Evolutionary conservation across 35 echinoderm and acorn worm genomes (phyloP).

Genomic region (Nesometra sesokonis): DNA sequence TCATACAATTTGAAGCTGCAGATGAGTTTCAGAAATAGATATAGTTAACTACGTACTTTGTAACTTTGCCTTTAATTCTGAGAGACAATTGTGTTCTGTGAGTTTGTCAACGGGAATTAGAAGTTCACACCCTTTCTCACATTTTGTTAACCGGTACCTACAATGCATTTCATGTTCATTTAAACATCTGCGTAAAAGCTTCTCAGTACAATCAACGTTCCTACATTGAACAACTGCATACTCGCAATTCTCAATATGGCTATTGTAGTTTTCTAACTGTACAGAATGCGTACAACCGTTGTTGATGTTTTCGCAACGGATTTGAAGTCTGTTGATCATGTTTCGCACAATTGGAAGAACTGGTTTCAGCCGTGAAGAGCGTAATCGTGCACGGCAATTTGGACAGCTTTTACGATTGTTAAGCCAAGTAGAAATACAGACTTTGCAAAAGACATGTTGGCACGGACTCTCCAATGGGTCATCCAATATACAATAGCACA

Average conservation of each 20-base stretch:
- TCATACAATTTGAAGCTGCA: too few species aligned
- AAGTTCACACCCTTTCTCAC: slow-evolving; percentile 77
- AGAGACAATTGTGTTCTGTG: slow-evolving; percentile 58
- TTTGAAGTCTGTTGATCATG: slow-evolving; percentile 90
- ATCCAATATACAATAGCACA: slow-evolving; percentile 81
- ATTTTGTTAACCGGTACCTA: slow-evolving; percentile 46
- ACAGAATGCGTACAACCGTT: slow-evolving; percentile 48
- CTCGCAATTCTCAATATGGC: slow-evolving; percentile 56
- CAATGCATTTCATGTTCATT: slow-evolving; percentile 65
- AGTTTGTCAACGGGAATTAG: slow-evolving; percentile 30
- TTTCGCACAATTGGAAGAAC: slow-evolving; percentile 82
- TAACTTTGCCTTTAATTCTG: slow-evolving; percentile 53
- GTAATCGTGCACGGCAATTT: slow-evolving; percentile 62
- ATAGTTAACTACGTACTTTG: slow-evolving; percentile 36
- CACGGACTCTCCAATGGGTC: slow-evolving; percentile 82
- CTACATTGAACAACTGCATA: slow-evolving; percentile 51
- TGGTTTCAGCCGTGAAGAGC: slow-evolving; percentile 63
- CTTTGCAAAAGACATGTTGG: slow-evolving; percentile 48
- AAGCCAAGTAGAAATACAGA: slow-evolving; percentile 90
- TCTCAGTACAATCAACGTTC: slow-evolving; percentile 61
- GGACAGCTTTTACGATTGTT: slow-evolving; percentile 69
- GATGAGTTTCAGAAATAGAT: too few species aligned
- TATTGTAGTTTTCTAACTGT: slow-evolving; percentile 54
- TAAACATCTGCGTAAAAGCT: slow-evolving; percentile 53
- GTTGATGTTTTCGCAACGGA: slow-evolving; percentile 59